Evolutionary conservation across 2,797 vertebrate species (phyloP).

Genomic region (Mico argentatus): DNA sequence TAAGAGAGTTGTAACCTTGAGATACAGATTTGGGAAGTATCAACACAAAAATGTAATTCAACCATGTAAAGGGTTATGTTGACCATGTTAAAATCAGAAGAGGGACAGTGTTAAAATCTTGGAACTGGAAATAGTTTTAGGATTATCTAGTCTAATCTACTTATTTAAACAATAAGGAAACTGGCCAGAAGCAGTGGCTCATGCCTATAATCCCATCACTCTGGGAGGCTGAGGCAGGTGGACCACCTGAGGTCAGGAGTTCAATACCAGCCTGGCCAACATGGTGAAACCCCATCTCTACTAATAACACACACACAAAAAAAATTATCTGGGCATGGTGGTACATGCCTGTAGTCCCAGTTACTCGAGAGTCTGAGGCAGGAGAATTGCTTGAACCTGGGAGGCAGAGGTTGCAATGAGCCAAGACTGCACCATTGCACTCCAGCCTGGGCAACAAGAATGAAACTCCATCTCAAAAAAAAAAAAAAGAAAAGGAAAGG

Average conservation of each 20-base stretch:
- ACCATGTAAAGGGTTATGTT: not conserved
- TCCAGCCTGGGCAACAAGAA: not conserved
- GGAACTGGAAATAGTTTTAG: not conserved
- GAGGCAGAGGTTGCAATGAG: not conserved
- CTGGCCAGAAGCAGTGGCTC: not conserved
- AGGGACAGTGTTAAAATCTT: not conserved
- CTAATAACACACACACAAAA: not conserved
- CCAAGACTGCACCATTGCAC: not conserved
- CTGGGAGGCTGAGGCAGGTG: not conserved
- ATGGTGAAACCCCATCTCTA: not conserved
- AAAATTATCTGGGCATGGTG: not conserved
- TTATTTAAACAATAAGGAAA: constrained; percentile 39
- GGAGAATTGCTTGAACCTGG: not conserved
- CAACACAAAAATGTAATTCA: not conserved
- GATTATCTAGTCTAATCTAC: not conserved
- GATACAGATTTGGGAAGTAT: not conserved
- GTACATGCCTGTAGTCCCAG: not conserved
- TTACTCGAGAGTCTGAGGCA: not conserved
- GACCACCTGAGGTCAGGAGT: not conserved
- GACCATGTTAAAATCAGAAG: not conserved
- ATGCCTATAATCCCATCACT: not conserved
- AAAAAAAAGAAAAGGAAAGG: no score
- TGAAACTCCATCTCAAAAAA: not conserved
- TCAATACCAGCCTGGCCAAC: not conserved
- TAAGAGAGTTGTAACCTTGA: not conserved